Base-by-base conservation (phyloP, 2,113 vertebrate genomes). In the Macrotus californicus region DNA sequence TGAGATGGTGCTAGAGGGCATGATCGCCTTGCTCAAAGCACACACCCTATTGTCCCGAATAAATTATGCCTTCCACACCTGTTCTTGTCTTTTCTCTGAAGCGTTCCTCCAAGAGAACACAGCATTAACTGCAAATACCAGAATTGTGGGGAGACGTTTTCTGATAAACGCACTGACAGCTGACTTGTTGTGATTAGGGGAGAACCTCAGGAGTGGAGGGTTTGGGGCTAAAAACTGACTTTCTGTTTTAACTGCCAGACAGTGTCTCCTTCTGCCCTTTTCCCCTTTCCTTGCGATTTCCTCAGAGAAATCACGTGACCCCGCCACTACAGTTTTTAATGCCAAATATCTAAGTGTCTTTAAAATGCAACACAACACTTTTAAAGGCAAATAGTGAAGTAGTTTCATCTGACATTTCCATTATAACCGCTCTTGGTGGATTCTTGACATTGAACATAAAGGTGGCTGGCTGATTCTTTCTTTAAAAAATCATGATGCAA, bases 271-370 rank as follows among this genome's bases (percentile, higher is more conserved):
- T 34, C 80, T 95, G 59, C 43, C 90, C 84, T 64, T 66, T 90
- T 34, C 48, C 59, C 67, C 76, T 70, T 43, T 93, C 54, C 79
- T 64, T 24, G 86, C 34, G 36, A 26, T 97, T 97, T 97, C 92
- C 90, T 92, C 84, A 96, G 92, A 94, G 88, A 94, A 96, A 46
- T 75, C 90, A 92, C 41, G 82, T 97, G 97, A 94, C 83, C 94
- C 19, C 88, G 96, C 94, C 97, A 96, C 85, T 54, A 61, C 50
- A 91, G 91, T 89, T 95, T 90, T 76, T 88, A 85, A 89, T 91
- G 94, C 77, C 92, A 97, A 86, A 87, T 93, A 95, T 93, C 96
- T 93, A 92, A 97, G 83, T 97, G 92, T 97, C 79, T 97, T 96
- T 96, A 96, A 92, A 96, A 97, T 95, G 93, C 85, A 95, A 94